Conservation (phyloP, 2,888 invertebrate species). For the Fragum sueziense region DNA sequence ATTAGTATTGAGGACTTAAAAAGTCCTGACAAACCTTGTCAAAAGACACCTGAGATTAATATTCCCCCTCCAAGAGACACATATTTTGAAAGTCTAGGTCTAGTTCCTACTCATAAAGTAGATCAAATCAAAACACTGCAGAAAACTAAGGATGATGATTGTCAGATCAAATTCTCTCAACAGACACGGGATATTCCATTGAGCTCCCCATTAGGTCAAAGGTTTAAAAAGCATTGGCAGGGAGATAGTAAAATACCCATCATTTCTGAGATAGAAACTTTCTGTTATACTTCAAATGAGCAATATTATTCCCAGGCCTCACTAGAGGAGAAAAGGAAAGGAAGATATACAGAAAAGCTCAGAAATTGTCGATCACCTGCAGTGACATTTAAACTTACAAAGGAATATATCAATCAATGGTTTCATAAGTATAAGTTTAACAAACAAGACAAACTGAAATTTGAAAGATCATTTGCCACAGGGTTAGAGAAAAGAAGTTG, state of each 20-base stretch:
- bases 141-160: conserved; percentile 59
- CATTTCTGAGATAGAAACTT: conserved; percentile 57
- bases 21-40: not conserved
- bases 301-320: conserved; percentile 29
- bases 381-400: conserved; percentile 65
- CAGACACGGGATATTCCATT: conserved; percentile 49
- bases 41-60: conserved; percentile 45
- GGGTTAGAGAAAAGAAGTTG: conserved; percentile 62
- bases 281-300: conserved; percentile 59
- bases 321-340: conserved; percentile 24
- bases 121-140: conserved; percentile 51
- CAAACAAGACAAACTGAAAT: conserved; percentile 58
- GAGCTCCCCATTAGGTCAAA: conserved; percentile 67
- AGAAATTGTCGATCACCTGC: conserved; percentile 64
- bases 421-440: conserved; percentile 70
- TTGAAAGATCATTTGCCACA: conserved; percentile 51
- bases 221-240: conserved; percentile 67
- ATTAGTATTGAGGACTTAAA: too few relatives aligned
- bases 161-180: conserved; percentile 60
- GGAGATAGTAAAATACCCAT: conserved; percentile 60
- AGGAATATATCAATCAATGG: conserved; percentile 59
- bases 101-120: conserved; percentile 51
- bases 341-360: conserved; percentile 61
- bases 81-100: conserved; percentile 55
- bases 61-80: conserved; percentile 53